Percentiles rank a stretch among this genome's conserved stretches.
Evolutionary conservation across 2,888 invertebrate species (phyloP).

Genomic region (Lobophora halterata): DNA sequence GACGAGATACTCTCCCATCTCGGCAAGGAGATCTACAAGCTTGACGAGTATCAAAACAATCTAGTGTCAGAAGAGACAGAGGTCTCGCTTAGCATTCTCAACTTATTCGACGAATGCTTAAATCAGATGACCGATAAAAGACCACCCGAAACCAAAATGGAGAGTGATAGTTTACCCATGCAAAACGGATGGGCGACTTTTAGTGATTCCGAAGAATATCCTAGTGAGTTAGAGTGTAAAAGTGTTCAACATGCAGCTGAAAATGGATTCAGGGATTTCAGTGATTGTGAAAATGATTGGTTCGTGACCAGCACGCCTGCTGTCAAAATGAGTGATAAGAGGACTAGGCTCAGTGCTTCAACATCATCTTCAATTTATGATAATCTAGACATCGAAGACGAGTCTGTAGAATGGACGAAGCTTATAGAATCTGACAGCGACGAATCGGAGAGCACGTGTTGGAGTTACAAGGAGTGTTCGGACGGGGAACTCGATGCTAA

Average conservation of each 20-base stretch:
- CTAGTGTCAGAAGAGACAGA: constrained; percentile 54
- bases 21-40: constrained; percentile 71
- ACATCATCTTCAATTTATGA: constrained; percentile 48
- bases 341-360: constrained; percentile 48
- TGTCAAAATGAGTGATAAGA: constrained; percentile 22
- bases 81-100: constrained; percentile 67
- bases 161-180: constrained; percentile 4
- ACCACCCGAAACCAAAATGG: not conserved
- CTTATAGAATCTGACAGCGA: constrained; percentile 55
- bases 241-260: constrained; percentile 21
- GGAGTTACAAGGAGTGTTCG: constrained; percentile 72
- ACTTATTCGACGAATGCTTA: constrained; percentile 74
- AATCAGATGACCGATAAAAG: constrained; percentile 54
- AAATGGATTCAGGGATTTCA: constrained; percentile 42
- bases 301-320: constrained; percentile 62
- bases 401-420: constrained; percentile 32
- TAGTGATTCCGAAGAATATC: constrained; percentile 15
- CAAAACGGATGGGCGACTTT: constrained; percentile 31
- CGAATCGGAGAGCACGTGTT: constrained; percentile 68
- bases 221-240: constrained; percentile 18
- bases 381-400: constrained; percentile 42
- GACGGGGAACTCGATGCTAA: constrained; percentile 50
- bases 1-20: constrained; percentile 73
- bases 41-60: constrained; percentile 68
- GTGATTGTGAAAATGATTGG: constrained; percentile 61